These are phyloP conservation scores for Lysandra bellargus DNA, from an alignment of 2,888 invertebrate genomes.

Conservation along the genomic window DNA sequence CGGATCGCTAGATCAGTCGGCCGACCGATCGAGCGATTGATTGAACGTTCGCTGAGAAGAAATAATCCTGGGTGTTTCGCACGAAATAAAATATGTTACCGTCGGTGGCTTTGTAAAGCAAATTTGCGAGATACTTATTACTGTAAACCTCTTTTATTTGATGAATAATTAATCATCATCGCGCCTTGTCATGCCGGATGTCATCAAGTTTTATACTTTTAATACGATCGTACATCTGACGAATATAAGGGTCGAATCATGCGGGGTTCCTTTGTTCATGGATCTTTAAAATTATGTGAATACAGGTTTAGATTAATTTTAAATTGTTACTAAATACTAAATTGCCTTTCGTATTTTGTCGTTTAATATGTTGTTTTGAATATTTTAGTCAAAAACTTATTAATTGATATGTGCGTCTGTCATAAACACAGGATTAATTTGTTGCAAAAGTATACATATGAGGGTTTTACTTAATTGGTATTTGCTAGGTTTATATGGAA, in stretches of 20 bases:
- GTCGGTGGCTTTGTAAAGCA: conserved; percentile 56
- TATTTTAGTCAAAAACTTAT: no score
- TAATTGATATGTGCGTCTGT: no score
- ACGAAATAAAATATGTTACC: conserved; percentile 69
- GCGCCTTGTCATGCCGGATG: not conserved
- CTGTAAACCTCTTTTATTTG: conserved; percentile 33
- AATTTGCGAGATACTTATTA: conserved; percentile 47
- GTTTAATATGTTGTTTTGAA: not conserved
- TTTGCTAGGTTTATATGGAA: no score
- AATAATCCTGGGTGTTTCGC: conserved; percentile 61
- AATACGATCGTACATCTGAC: not conserved
- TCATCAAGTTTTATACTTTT: not conserved
- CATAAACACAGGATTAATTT: no score
- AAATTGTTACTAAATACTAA: not conserved
- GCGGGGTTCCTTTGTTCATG: not conserved
- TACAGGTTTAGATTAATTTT: not conserved
- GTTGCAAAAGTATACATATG: no score
- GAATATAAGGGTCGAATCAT: not conserved
- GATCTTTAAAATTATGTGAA: not conserved
- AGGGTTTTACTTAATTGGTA: no score
- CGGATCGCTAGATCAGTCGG: conserved; percentile 48
- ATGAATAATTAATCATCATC: conserved; percentile 25
- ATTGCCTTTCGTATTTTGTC: not conserved
- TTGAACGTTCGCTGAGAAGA: conserved; percentile 53
- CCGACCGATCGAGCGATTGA: conserved; percentile 49